These are phyloP conservation scores for Drosophila affinis DNA, from an alignment of 2,888 invertebrate genomes.

Conservation along the genomic window DNA sequence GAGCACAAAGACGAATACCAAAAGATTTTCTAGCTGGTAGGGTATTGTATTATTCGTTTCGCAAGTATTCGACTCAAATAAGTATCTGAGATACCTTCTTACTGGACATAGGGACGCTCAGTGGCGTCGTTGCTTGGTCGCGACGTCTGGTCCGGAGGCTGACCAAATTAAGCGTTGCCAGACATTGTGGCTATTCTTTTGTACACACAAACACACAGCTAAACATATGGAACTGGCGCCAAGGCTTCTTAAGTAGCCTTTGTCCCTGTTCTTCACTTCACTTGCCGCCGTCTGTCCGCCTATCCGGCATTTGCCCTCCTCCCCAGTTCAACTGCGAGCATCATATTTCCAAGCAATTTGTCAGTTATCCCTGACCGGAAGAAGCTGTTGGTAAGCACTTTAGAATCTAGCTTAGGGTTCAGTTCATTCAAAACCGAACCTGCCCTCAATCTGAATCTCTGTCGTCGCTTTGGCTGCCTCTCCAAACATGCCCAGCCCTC, in stretches of 20 bases:
- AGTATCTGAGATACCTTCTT: neutral
- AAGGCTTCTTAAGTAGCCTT: constrained; percentile 69
- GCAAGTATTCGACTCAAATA: neutral
- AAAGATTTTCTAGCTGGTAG: neutral
- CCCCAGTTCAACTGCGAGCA: constrained; percentile 43
- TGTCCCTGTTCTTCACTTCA: constrained; percentile 50
- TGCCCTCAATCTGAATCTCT: constrained; percentile 1
- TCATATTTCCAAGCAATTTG: constrained; percentile 76
- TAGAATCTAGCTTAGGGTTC: neutral
- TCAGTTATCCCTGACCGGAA: constrained; percentile 49
- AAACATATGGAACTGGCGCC: constrained; percentile 60
- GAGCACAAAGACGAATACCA: no score
- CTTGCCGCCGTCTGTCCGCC: constrained; percentile 67
- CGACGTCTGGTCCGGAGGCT: constrained; percentile 68
- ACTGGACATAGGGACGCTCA: neutral
- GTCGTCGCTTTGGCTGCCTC: constrained; percentile 46
- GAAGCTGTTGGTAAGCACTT: neutral
- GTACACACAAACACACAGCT: constrained; percentile 21
- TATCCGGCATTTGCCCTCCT: constrained; percentile 14
- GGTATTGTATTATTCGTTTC: no score
- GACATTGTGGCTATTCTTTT: constrained; percentile 75
- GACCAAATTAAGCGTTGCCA: constrained; percentile 70
- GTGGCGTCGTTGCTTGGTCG: constrained; percentile 68
- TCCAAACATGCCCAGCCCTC: constrained; percentile 34
- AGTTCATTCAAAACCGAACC: neutral